phyloP scores from a whole-genome alignment of 2,888 invertebrate species.

The Lasioglossum leucozonium region DNA sequence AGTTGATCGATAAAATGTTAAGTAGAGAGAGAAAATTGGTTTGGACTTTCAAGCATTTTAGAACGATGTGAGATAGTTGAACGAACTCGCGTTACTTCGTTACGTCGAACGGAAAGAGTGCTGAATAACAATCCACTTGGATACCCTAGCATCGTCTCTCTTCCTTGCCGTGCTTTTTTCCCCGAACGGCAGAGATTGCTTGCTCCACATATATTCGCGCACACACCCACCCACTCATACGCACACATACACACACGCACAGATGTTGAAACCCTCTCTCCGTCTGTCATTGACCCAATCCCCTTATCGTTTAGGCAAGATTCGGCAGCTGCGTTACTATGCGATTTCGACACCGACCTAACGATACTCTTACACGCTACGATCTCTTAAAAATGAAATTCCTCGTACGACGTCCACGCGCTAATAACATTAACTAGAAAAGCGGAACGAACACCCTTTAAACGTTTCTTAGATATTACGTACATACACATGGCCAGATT shows the following conservation, averaged over 20 bases:
- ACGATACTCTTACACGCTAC: not conserved
- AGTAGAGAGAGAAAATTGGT: conserved; percentile 8
- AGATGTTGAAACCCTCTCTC: not conserved
- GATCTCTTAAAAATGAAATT: not conserved
- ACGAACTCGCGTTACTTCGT: not conserved
- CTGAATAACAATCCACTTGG: conserved; percentile 7
- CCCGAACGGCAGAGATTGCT: conserved; percentile 1
- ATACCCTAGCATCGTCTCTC: not conserved
- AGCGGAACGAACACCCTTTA: not conserved
- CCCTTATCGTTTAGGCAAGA: not conserved
- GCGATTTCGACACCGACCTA: not conserved
- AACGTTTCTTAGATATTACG: not conserved
- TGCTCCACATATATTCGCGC: not conserved
- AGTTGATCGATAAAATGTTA: conserved; percentile 13
- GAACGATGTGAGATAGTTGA: conserved; percentile 9
- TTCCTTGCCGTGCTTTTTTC: not conserved
- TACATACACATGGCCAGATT: not conserved
- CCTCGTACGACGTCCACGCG: conserved; percentile 29
- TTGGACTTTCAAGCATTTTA: conserved; percentile 4
- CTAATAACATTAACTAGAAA: conserved; percentile 15
- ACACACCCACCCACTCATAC: not conserved
- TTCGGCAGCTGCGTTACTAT: not conserved
- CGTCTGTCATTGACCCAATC: not conserved
- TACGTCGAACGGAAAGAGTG: not conserved
- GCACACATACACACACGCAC: not conserved